A percentile compares a stretch with the other conserved stretches of the same genome.
phyloP scores from a whole-genome alignment of 2,888 invertebrate genomes.

The Latrodectus hesperus region DNA sequence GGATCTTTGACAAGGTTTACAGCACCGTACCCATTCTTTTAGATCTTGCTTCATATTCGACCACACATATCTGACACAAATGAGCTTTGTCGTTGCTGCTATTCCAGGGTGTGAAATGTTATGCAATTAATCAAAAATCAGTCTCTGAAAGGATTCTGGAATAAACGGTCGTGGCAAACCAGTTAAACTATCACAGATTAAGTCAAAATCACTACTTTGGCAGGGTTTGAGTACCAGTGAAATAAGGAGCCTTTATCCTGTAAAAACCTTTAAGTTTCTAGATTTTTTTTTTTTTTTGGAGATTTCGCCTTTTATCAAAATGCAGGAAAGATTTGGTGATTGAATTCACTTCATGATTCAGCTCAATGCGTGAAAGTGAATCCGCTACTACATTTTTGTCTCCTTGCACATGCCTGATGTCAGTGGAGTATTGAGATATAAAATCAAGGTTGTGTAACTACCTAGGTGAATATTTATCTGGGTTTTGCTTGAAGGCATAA shows the following conservation, averaged over 20 bases:
- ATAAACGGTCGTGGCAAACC: neutral
- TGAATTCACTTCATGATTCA: no score
- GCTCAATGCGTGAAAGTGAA: no score
- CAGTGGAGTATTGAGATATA: conserved; percentile 74
- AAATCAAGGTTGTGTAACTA: conserved; percentile 73
- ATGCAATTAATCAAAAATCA: neutral
- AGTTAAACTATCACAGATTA: conserved; percentile 9
- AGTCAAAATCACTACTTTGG: neutral
- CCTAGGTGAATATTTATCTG: conserved; percentile 71
- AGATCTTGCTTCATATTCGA: neutral
- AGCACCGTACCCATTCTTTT: neutral
- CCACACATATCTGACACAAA: neutral
- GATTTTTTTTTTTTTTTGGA: no score
- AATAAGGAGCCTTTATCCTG: neutral
- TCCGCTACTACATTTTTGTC: conserved; percentile 6
- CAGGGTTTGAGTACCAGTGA: no score
- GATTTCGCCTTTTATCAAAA: no score
- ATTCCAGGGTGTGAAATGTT: conserved; percentile 8
- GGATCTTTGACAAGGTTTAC: neutral
- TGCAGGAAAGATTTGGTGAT: no score
- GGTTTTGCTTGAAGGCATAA: conserved; percentile 34
- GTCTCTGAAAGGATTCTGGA: neutral
- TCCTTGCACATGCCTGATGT: conserved; percentile 72
- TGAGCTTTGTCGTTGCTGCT: neutral
- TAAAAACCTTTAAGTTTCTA: neutral